phyloP scores from a whole-genome alignment of 2,113 vertebrate species.

The Antennarius striatus region DNA sequence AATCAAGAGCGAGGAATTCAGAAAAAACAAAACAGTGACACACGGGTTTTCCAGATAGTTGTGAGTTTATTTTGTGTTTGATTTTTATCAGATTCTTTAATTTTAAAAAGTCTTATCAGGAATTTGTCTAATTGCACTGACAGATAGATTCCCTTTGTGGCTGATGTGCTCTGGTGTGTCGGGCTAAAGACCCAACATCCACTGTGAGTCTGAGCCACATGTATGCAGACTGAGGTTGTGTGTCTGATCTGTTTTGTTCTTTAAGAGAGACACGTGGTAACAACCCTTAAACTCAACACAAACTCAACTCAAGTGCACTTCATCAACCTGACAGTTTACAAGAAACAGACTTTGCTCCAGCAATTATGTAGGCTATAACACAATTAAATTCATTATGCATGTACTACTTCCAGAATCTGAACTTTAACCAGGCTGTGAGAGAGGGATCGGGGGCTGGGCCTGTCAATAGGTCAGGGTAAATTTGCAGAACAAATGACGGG shows the following conservation, averaged over 20 bases:
- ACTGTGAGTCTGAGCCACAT: background rate
- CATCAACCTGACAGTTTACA: slow-evolving; percentile 69
- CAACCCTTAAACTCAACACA: slow-evolving; percentile 27
- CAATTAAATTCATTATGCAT: slow-evolving; percentile 73
- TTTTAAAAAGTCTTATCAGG: too few relatives aligned
- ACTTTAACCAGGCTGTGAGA: slow-evolving; percentile 50
- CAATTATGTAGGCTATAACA: slow-evolving; percentile 62
- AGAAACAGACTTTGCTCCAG: slow-evolving; percentile 64
- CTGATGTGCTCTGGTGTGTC: too few relatives aligned
- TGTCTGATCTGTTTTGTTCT: slow-evolving; percentile 33
- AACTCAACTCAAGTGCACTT: slow-evolving; percentile 56
- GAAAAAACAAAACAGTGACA: too few relatives aligned
- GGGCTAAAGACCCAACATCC: too few relatives aligned
- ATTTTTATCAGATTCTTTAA: too few relatives aligned
- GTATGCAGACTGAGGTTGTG: slow-evolving; percentile 9
- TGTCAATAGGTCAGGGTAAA: slow-evolving; percentile 57
- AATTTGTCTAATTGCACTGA: too few relatives aligned
- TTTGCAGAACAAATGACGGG: slow-evolving; percentile 67
- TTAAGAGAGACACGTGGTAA: slow-evolving; percentile 3
- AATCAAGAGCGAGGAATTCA: too few relatives aligned
- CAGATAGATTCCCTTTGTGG: too few relatives aligned
- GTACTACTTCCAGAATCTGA: slow-evolving; percentile 64
- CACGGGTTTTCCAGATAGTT: too few relatives aligned
- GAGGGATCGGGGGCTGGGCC: background rate
- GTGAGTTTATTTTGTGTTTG: too few relatives aligned